Conservation (phyloP, 2,888 invertebrate species). For the Autographa gamma region DNA sequence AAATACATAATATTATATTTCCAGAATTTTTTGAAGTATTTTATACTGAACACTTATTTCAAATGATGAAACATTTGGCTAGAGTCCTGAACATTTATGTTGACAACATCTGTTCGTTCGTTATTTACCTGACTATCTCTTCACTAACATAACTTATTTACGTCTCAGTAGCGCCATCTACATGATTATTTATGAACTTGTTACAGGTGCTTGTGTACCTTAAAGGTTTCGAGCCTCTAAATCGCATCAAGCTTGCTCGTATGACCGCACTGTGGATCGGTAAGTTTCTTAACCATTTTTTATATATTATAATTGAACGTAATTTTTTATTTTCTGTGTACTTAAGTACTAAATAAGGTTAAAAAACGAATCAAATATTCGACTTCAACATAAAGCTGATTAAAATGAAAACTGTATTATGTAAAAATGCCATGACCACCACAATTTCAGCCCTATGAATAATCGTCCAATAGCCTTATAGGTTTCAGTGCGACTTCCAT, state of each 20-base stretch:
- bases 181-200: conserved; percentile 15
- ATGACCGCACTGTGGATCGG: conserved; percentile 98
- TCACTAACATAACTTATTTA: not conserved
- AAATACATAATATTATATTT: no score
- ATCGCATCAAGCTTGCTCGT: conserved; percentile 97
- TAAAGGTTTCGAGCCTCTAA: conserved; percentile 96
- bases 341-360: no score
- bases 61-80: conserved; percentile 83
- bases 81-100: conserved; percentile 80
- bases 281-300: conserved; percentile 66
- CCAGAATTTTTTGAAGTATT: no score
- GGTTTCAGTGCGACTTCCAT: not conserved
- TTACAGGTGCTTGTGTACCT: conserved; percentile 96
- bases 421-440: not conserved
- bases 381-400: no score
- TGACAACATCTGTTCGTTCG: conserved; percentile 74
- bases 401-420: not conserved
- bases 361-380: no score
- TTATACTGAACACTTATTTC: not conserved
- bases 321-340: no score
- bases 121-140: conserved; percentile 68
- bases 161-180: not conserved
- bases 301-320: no score
- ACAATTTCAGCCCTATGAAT: not conserved
- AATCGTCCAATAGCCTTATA: conserved; percentile 18